Evolutionary conservation across 2,888 invertebrate genomes (phyloP).

Genomic region (Eumerus sabulonum): DNA sequence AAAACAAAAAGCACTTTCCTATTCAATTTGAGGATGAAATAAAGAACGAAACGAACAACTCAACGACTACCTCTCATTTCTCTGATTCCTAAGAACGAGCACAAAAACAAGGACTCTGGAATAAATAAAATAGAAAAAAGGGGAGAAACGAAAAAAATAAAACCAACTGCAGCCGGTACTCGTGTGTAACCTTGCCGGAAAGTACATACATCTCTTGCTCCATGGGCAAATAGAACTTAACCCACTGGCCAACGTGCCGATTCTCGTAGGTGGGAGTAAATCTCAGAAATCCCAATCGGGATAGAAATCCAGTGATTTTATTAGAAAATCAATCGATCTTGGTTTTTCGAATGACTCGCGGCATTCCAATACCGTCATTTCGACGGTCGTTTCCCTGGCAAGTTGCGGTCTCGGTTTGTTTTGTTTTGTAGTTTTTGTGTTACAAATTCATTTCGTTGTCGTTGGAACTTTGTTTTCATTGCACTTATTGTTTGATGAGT

Average conservation of each 20-base stretch:
- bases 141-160: too few relatives aligned
- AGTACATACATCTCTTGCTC: slow-evolving; percentile 36
- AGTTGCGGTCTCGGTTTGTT: slow-evolving; percentile 27
- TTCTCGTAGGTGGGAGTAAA: slow-evolving; percentile 36
- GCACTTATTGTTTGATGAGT: slow-evolving; percentile 62
- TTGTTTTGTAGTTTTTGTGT: slow-evolving; percentile 29
- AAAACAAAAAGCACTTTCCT: slow-evolving; percentile 76
- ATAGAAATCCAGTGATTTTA: slow-evolving; percentile 64
- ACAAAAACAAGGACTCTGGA: slow-evolving; percentile 16
- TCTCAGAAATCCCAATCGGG: slow-evolving; percentile 65
- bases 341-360: slow-evolving; percentile 49
- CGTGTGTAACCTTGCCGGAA: slow-evolving; percentile 49
- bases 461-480: slow-evolving; percentile 39
- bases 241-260: slow-evolving; percentile 51
- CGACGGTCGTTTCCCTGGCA: slow-evolving; percentile 44
- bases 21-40: slow-evolving; percentile 66
- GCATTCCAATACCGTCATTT: slow-evolving; percentile 36
- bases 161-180: slow-evolving; percentile 19
- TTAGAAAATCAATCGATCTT: slow-evolving; percentile 67
- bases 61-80: slow-evolving; percentile 24
- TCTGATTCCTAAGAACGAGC: slow-evolving; percentile 25
- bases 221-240: slow-evolving; percentile 56
- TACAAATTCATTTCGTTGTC: background rate
- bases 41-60: slow-evolving; percentile 48
- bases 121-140: slow-evolving; percentile 59